These are phyloP conservation scores for Yoshiicerus persimilis DNA, from an alignment of 1,140 invertebrate genomes.

Conservation along the genomic window DNA sequence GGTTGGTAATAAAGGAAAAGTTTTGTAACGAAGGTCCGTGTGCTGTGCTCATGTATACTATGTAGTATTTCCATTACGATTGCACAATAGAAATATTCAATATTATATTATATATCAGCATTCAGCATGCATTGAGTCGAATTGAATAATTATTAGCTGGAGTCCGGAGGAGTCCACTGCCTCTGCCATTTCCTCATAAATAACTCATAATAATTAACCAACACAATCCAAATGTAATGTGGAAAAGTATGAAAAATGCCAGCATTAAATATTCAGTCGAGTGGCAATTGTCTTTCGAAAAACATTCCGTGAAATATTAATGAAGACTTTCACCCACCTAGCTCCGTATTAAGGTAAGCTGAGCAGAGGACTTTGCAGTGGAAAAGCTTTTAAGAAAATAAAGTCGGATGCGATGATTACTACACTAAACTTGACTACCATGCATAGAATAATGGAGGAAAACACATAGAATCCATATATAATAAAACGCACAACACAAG, in stretches of 20 bases:
- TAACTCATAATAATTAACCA: neutral
- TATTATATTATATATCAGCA: neutral
- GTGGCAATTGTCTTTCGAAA: slow-evolving; percentile 3
- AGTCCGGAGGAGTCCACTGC: neutral
- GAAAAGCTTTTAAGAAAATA: neutral
- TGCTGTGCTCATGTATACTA: neutral
- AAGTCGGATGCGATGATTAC: neutral
- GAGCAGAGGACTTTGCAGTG: neutral
- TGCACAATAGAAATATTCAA: neutral
- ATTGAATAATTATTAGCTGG: neutral
- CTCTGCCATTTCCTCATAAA: neutral
- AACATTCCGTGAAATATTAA: neutral
- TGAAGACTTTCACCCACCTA: neutral
- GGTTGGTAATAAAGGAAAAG: too few species aligned
- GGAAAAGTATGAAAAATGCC: neutral
- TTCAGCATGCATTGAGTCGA: neutral
- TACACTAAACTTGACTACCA: neutral
- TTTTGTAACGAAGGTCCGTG: neutral
- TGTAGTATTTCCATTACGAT: neutral
- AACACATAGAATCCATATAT: neutral
- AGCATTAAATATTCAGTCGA: neutral
- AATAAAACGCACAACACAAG: neutral
- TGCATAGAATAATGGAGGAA: neutral
- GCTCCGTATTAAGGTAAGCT: neutral
- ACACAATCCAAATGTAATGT: neutral